A percentile compares a stretch with the other conserved stretches of the same genome.
These are phyloP conservation scores for Melanotaenia boesemani DNA, from an alignment of 2,797 vertebrate genomes.

Conservation along the genomic window DNA sequence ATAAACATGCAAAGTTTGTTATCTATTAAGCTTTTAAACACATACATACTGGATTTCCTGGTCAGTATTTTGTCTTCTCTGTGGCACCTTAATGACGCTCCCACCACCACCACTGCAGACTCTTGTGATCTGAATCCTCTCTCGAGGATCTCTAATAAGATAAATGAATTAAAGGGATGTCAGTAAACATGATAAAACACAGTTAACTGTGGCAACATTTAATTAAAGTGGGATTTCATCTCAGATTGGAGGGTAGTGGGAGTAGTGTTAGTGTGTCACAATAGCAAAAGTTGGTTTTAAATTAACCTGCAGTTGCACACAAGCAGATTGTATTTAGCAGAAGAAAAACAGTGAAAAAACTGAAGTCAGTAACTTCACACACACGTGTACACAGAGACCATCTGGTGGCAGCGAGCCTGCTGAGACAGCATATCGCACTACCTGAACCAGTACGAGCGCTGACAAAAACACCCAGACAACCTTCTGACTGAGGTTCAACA, in stretches of 20 bases:
- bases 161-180: conserved; percentile 5
- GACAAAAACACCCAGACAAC: conserved; percentile 38
- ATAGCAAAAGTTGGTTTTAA: conserved; percentile 30
- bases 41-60: neutral
- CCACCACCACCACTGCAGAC: neutral
- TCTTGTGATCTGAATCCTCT: conserved; percentile 1
- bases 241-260: conserved; percentile 20
- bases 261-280: conserved; percentile 18
- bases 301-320: conserved; percentile 30
- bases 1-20: too few relatives aligned
- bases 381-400: conserved; percentile 44
- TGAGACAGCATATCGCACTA: conserved; percentile 49
- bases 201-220: conserved; percentile 22
- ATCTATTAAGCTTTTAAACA: too few relatives aligned
- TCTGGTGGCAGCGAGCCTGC: conserved; percentile 55
- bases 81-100: neutral
- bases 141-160: conserved; percentile 10
- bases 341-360: conserved; percentile 42
- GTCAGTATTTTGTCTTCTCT: neutral
- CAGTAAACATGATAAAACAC: conserved; percentile 30
- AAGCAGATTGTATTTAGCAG: conserved; percentile 54
- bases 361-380: conserved; percentile 40
- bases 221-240: conserved; percentile 22
- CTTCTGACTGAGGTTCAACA: conserved; percentile 57
- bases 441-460: conserved; percentile 57